Evolutionary conservation across 2,797 vertebrate genomes (phyloP), one percentile per base, ranked within the genome.

Genomic region (Vireo griseus): DNA sequence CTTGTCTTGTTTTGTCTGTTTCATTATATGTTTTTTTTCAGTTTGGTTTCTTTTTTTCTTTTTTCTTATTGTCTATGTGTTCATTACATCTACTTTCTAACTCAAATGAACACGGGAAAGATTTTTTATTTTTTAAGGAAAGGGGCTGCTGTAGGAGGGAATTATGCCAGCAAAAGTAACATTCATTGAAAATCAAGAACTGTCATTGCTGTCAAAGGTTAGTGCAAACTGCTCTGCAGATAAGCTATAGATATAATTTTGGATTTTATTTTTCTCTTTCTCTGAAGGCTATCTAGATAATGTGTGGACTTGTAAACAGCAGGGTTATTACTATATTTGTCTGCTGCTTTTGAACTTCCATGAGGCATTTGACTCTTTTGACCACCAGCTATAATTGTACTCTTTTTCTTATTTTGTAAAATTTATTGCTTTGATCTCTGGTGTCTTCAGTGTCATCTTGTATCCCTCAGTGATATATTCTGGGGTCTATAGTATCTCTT

Each of bases 391-490:
- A 54, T 93, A 96, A 94, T 84, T 93, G 76, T 65, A 76, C 20
- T 81, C 66, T 92, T 95, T 94, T 96, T 86, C 66, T 92, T 95
- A 79, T 81, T 95, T 88, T 83, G 89, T 93, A 63, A 76, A 95
- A 88, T 94, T 29, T 90, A 90, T 91, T 94, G 81, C 79, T 92
- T 85, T 83, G 95, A 85, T 91, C 93, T 88, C 55, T 76, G 75
- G 13, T 61, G 51, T 95, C 82, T 95, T 90, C 89, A 76, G 26
- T 94, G 95, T 97, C 96, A 95, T 67, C 82, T 76, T 48, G 63
- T 69, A 75, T 79, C 73, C 90, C 87, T 59, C 63, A 69, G 67
- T 67, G 93, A 90, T 51, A 48, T 61, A 92, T 90, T 92, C 37
- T 52, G 75, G 78, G 61, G 72, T 75, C 86, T 86, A 69, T 17